Evolutionary conservation across 2,888 invertebrate genomes (phyloP), one percentile per base, ranked within the genome.

Genomic region (Polyommatus iphigenia): DNA sequence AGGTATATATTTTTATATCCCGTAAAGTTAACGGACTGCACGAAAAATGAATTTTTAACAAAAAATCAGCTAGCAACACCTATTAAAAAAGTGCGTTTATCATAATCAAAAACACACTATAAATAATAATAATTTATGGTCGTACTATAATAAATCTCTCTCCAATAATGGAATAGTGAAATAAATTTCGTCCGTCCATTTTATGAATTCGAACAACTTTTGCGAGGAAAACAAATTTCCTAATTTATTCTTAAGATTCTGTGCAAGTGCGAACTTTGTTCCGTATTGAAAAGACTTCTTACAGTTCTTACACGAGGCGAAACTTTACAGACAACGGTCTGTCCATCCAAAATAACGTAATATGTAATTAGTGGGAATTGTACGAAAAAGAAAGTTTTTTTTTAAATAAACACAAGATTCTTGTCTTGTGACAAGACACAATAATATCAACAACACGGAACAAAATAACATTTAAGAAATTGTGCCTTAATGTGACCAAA

Each of bases 211-310:
- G 20, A 20, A 59, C 59, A 59, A 59, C 59, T 59, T 59, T 10
- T 59, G 59, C 59, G 6, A 59, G 59, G 59, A 59, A 59, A 59
- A 59, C 59, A 59, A 59, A 59, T 59, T 59, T 59, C 59, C 18
- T 59, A 59, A 59, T 59, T 59, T 59, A 59, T 59, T 59, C 20
- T 59, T n/a, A 2, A 59, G 20, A 59, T 20, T 59, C 59, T 59
- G 8, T 59, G 59, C 20, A 59, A 59, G n/a, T 20, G 59, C 20
- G n/a, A 59, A 54, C n/a, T n/a, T 59, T 59, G n/a, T n/a, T 59
- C 59, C 8, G n/a, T 10, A 59, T 59, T 59, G n/a, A 20, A 59
- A 8, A 20, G 59, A 20, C n/a, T 20, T 59, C 20, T n/a, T 57
- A 6, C n/a, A 59, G 18, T 54, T 54, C 3, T 54, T 54, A 18